These are phyloP conservation scores for Tipula helvola DNA, from an alignment of 2,888 invertebrate genomes.

Conservation along the genomic window DNA sequence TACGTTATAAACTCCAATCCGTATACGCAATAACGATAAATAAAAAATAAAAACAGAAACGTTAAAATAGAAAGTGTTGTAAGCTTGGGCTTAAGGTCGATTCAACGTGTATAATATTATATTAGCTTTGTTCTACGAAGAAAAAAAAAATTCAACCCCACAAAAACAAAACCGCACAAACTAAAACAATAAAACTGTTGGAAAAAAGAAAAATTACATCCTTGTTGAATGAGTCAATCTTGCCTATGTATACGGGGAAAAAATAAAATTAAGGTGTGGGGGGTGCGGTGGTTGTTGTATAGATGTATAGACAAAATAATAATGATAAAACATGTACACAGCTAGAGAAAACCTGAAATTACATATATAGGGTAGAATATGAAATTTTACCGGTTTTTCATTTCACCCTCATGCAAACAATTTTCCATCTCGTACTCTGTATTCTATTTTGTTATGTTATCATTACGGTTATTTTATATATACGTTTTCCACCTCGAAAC, in stretches of 20 bases:
- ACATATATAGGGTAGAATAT: neutral
- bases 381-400: neutral
- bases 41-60: neutral
- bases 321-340: neutral
- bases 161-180: neutral
- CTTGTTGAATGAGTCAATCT: neutral
- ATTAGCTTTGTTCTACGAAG: neutral
- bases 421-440: neutral
- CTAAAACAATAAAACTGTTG: neutral
- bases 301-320: neutral
- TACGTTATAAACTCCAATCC: neutral
- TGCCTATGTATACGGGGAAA: neutral
- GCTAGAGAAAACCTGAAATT: neutral
- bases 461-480: neutral
- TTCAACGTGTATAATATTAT: neutral
- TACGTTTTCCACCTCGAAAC: neutral
- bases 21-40: neutral
- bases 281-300: neutral
- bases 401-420: neutral
- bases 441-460: neutral
- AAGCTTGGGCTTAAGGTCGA: neutral
- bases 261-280: neutral
- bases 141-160: neutral
- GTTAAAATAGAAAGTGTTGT: slow-evolving; percentile 5
- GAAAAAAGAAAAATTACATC: neutral